Conservation (phyloP, 2,797 vertebrate species). For the Anguilla megastoma region DNA sequence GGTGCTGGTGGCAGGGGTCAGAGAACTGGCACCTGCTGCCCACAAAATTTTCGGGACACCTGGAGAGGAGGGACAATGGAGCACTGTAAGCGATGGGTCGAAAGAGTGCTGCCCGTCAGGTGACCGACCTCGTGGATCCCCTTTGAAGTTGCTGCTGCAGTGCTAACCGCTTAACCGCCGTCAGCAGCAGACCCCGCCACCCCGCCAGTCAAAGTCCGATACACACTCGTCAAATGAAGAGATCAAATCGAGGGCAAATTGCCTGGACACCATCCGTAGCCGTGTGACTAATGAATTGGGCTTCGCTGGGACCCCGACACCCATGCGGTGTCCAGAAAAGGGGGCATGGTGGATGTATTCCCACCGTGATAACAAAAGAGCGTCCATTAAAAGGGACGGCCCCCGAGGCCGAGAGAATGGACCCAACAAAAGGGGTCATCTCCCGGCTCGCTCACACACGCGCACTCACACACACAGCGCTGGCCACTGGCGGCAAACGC, state of each 20-base stretch:
- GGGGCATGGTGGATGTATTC: not conserved
- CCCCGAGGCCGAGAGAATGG: constrained; percentile 38
- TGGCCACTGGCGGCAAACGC: constrained; percentile 1
- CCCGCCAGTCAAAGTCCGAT: not conserved
- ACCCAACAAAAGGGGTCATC: constrained; percentile 15
- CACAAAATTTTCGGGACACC: constrained; percentile 78
- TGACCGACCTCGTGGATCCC: not conserved
- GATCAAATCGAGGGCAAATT: constrained; percentile 12
- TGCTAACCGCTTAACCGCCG: not conserved
- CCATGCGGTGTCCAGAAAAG: not conserved
- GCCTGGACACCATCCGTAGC: not conserved
- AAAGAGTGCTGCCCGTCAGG: too few relatives aligned
- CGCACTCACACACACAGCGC: not conserved
- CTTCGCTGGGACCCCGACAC: not conserved
- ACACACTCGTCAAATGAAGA: not conserved
- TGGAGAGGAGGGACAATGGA: constrained; percentile 51
- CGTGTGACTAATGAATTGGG: not conserved
- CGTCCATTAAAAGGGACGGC: not conserved
- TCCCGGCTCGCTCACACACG: not conserved
- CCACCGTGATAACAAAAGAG: constrained; percentile 4
- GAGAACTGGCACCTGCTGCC: constrained; percentile 85
- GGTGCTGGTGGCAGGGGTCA: constrained; percentile 81
- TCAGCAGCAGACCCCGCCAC: too few relatives aligned
- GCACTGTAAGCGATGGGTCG: not conserved
- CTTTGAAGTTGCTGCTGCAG: not conserved